A percentile compares a stretch with the other conserved stretches of the same genome.
Conservation (phyloP, 2,888 invertebrate genomes). For the Oscheius sp. region DNA sequence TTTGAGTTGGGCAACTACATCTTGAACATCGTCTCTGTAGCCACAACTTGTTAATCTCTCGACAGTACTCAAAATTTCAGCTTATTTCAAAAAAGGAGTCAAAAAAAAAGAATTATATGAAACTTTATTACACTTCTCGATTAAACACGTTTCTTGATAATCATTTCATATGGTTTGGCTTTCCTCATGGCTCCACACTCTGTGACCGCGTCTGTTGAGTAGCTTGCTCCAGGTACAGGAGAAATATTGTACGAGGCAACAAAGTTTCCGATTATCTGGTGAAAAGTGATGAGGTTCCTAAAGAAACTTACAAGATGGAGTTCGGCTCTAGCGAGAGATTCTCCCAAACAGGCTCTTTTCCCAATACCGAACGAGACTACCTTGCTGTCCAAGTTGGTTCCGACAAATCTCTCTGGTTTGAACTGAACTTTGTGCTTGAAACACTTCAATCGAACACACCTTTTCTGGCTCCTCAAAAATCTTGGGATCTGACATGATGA, state of each 20-base stretch:
- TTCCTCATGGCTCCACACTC: not conserved
- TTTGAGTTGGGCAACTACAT: too few species aligned
- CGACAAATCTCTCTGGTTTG: constrained; percentile 29
- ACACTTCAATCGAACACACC: not conserved
- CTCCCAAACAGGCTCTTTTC: constrained; percentile 31
- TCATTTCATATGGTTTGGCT: not conserved
- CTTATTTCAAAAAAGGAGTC: too few species aligned
- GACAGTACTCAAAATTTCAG: too few species aligned
- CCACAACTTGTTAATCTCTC: too few species aligned
- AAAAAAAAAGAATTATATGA: too few species aligned
- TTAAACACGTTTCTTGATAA: not conserved
- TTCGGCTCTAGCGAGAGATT: constrained; percentile 30
- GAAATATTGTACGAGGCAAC: constrained; percentile 3
- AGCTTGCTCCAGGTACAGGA: too few species aligned
- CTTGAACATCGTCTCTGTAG: too few species aligned
- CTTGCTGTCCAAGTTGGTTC: constrained; percentile 13
- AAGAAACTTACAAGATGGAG: constrained; percentile 19
- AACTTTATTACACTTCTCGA: not conserved
- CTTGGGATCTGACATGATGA: constrained; percentile 20
- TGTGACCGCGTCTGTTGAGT: not conserved
- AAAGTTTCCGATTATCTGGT: constrained; percentile 25
- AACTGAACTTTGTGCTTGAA: constrained; percentile 10
- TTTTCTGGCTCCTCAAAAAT: constrained; percentile 4
- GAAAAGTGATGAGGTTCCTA: not conserved
- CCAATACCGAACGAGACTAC: constrained; percentile 28